A percentile compares a stretch with the other conserved stretches of the same genome.
These are phyloP conservation scores for Heliconius hewitsoni DNA, from an alignment of 1,140 invertebrate species.

Conservation along the genomic window DNA sequence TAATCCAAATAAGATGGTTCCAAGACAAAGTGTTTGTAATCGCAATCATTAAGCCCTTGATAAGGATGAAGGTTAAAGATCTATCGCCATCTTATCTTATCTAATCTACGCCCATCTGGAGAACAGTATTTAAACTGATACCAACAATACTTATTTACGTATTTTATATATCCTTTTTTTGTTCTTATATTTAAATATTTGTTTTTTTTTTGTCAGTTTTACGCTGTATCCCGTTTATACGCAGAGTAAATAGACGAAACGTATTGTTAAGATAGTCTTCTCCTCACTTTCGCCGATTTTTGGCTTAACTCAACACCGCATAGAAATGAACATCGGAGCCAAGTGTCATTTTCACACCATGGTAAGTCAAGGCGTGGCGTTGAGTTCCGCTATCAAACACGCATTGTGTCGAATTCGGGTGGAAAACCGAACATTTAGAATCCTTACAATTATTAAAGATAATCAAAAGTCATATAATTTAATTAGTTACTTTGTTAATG, in stretches of 20 bases:
- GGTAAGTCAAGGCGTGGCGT: too few relatives aligned
- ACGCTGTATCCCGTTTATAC: too few relatives aligned
- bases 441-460: too few relatives aligned
- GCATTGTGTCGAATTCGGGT: too few relatives aligned
- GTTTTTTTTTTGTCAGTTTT: background rate
- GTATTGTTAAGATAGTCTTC: background rate
- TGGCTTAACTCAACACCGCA: background rate
- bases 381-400: too few relatives aligned
- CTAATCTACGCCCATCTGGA: background rate
- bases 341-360: background rate
- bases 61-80: slow-evolving; percentile 1
- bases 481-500: too few relatives aligned
- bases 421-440: too few relatives aligned
- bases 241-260: too few relatives aligned
- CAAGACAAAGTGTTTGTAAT: background rate
- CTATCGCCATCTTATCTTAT: slow-evolving; percentile 11
- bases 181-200: background rate
- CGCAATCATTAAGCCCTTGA: background rate
- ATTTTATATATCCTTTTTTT: background rate
- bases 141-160: background rate
- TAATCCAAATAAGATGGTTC: background rate
- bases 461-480: too few relatives aligned
- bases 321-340: background rate
- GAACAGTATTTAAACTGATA: background rate
- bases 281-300: background rate